Base-by-base conservation (phyloP, 2,888 invertebrate species). In the Erpobdella octoculata region DNA sequence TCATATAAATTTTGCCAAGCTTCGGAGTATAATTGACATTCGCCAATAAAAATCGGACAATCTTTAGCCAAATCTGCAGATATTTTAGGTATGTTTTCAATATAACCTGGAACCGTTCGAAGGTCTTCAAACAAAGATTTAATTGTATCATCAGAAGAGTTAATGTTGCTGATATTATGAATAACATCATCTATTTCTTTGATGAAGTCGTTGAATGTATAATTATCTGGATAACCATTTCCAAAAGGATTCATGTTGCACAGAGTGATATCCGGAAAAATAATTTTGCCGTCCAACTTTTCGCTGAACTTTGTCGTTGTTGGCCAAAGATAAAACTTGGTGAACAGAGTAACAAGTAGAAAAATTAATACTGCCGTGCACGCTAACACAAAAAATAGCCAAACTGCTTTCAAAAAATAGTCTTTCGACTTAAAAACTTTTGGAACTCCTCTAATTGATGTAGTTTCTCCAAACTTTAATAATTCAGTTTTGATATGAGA, bases 391-490 rank as follows among this genome's bases (percentile, higher is more conserved):
- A 38, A 35, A 25, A 70, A 15, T 33, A 70, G 33, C 70, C 70
- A 70, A 12, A 70, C 18, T 1, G 28, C 21, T 58, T 59, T 53
- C 59, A 70, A 25, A 36, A 59, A 37, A 21, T 25, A 12, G 25
- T 53, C 59, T 18, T 33, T 58, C 66, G 71, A 41, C 53, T 65
- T 65, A 33, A 48, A 21, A 46, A 71, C 46, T 64, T 58, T 46
- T 48, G 66, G 35, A 21, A 67, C 12, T 35, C 65, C 71, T 25
- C 58, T 66, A 35, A 71, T 33, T 15, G 71, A 66, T 67, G 53
- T 64, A 15, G 70, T 31, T 65, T 73, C 70, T 21, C 70, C 70
- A 36, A 59, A 70, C 15, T 70, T 70, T 58, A 33, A 21, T 36
- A 70, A n/a, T 58, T 70, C 70, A 9, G 36, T 18, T 70, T 71